These are phyloP conservation scores for Cynodonichthys magdalenae DNA, from an alignment of 2,797 vertebrate genomes.

Conservation along the genomic window DNA sequence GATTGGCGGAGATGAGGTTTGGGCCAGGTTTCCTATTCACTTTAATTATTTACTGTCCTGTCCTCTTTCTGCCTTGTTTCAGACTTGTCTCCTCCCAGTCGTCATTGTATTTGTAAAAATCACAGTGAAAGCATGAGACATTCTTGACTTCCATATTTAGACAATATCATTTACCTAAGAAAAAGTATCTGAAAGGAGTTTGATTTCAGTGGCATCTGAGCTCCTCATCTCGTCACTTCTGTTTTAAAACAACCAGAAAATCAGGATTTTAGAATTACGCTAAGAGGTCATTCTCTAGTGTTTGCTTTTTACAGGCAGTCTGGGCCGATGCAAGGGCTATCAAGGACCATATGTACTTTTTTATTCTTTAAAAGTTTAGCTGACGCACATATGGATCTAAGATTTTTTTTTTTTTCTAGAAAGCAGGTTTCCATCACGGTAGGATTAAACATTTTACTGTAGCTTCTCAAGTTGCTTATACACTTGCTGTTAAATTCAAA, in stretches of 20 bases:
- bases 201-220: no score
- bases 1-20: constrained; percentile 45
- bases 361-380: background rate
- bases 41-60: constrained; percentile 74
- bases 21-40: constrained; percentile 62
- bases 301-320: no score
- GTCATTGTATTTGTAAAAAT: constrained; percentile 8
- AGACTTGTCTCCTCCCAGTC: constrained; percentile 15
- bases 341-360: no score
- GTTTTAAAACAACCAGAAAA: no score
- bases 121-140: constrained; percentile 13
- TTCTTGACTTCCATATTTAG: background rate
- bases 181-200: background rate
- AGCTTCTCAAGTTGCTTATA: constrained; percentile 43
- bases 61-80: constrained; percentile 24
- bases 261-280: no score
- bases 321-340: no score
- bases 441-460: constrained; percentile 29
- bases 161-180: background rate
- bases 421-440: constrained; percentile 32
- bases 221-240: no score
- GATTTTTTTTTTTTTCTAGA: constrained; percentile 15
- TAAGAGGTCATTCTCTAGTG: no score
- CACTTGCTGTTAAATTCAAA: constrained; percentile 48
- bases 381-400: background rate